Evolutionary conservation across 2,113 vertebrate species (phyloP), one percentile per base, ranked within the genome.

Genomic region (Dipodomys stephensi): DNA sequence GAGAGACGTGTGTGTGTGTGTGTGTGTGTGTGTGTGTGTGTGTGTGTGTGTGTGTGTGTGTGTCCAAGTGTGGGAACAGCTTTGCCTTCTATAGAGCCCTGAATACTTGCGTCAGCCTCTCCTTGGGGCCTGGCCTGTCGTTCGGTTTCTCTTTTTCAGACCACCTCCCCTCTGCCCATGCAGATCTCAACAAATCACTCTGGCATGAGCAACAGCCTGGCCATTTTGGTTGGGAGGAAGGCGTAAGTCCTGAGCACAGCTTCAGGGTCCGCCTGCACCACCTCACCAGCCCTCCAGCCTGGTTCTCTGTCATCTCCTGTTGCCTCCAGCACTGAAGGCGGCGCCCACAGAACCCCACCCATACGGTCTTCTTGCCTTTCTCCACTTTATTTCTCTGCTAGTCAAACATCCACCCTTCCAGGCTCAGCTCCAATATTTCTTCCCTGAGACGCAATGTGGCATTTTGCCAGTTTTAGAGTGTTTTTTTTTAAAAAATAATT

Each of bases 371-470:
- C 62, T 0, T 77, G 72, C 46, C 86, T 94, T 79, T 94, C 93
- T 73, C 80, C 87, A 82, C n/a, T 16, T n/a, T 88, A 44, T n/a
- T 68, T 87, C 83, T 95, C 49, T 53, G 91, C 32, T 82, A 87
- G 87, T 90, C 91, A 87, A 30, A 91, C 60, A 94, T 39, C 93
- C 93, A 92, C 84, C 94, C 95, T 84, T 73, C 7, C 12, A 91
- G 84, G 94, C 94, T 89, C 28, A 10, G 89, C 12, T 95, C 96
- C 87, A 96, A 35, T 60, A 79, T 80, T 92, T 97, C 91, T 92
- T 95, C 67, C 93, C 91, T 93, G 78, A 95, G 89, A 95, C 39
- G 35, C 49, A 18, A 4, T 2, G 57, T 91, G 95, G 94, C 87
- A 0, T 84, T 84, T 91, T 89, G 97, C 96, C 95, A 95, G 69